Conservation (phyloP, 2,797 vertebrate genomes). For the Crocodylus rhombifer region DNA sequence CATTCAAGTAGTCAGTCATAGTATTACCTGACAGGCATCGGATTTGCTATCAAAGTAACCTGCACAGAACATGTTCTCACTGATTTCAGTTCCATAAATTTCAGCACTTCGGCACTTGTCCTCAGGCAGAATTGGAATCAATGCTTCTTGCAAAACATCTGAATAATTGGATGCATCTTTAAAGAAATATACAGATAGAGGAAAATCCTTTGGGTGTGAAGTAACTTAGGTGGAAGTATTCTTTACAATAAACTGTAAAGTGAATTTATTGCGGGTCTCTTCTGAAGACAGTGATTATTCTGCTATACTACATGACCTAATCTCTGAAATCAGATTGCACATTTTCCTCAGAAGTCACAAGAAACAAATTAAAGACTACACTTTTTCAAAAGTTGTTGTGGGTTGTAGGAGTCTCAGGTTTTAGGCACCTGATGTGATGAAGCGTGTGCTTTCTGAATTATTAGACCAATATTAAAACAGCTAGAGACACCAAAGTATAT, state of each 20-base stretch:
- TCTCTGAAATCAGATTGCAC: neutral
- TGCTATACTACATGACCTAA: neutral
- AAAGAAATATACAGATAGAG: slow-evolving; percentile 15
- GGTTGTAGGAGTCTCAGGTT: neutral
- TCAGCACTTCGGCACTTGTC: slow-evolving; percentile 87
- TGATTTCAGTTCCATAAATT: slow-evolving; percentile 90
- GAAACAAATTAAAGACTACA: neutral
- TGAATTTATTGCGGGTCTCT: neutral
- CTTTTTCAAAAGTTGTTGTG: neutral
- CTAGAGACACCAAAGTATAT: neutral
- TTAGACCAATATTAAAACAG: neutral
- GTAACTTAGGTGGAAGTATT: neutral
- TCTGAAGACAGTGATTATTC: neutral
- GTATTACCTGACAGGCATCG: slow-evolving; percentile 94
- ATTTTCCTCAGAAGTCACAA: too few species aligned
- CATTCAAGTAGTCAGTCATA: neutral
- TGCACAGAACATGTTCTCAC: slow-evolving; percentile 92
- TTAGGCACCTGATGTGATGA: neutral
- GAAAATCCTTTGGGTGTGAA: neutral
- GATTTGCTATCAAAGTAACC: slow-evolving; percentile 83
- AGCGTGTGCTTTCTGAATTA: neutral
- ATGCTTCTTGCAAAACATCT: slow-evolving; percentile 84
- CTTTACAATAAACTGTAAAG: neutral
- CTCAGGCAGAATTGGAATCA: slow-evolving; percentile 86
- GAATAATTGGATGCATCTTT: slow-evolving; percentile 85